Conservation (phyloP, 1,140 invertebrate species). For the Brachionus asplanchnoidis region DNA sequence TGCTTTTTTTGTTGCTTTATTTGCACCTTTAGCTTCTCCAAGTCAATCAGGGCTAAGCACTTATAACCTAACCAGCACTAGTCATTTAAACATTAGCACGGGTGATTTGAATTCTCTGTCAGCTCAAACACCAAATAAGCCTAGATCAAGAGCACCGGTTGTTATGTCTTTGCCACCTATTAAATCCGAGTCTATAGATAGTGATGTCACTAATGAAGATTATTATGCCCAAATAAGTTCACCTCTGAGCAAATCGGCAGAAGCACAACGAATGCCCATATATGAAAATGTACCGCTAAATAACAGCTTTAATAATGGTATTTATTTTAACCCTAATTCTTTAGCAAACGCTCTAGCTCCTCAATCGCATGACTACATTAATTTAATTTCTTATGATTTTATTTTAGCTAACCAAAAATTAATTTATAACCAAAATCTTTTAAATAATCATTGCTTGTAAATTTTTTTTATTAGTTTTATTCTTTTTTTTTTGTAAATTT, state of each 20-base stretch:
- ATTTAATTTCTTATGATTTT: neutral
- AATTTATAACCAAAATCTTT: neutral
- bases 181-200: neutral
- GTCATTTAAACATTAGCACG: neutral
- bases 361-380: neutral
- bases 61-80: neutral
- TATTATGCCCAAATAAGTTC: neutral
- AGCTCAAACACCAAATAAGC: constrained; percentile 5
- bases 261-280: neutral
- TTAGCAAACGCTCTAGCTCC: neutral
- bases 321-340: constrained; percentile 27
- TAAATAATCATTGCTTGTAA: constrained; percentile 2
- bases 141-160: constrained; percentile 2
- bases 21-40: constrained; percentile 9
- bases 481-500: neutral
- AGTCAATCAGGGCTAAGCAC: neutral
- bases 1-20: neutral
- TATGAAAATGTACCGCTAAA: neutral
- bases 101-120: constrained; percentile 22
- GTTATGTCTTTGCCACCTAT: constrained; percentile 8
- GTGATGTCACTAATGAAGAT: neutral
- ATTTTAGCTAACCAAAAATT: constrained; percentile 9
- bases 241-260: neutral
- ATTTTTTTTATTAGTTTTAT: neutral
- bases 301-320: constrained; percentile 28